Conservation (phyloP, 64 coral and sea anemone genomes). For the Actinia tenebrosa region DNA sequence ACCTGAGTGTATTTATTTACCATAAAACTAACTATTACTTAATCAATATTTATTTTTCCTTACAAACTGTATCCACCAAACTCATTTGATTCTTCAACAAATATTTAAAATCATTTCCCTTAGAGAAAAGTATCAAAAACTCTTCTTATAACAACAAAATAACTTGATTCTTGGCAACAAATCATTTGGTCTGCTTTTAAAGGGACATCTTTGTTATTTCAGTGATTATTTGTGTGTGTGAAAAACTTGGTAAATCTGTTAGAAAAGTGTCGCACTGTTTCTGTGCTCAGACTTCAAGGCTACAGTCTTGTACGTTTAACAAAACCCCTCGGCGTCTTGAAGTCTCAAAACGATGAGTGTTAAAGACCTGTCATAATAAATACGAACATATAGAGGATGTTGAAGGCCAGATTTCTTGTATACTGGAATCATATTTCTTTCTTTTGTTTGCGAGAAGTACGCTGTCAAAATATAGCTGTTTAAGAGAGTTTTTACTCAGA, state of each 20-base stretch:
- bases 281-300: neutral
- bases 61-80: neutral
- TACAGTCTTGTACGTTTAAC: neutral
- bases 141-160: neutral
- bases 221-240: neutral
- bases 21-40: neutral
- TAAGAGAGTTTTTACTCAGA: neutral
- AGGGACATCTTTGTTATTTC: neutral
- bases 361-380: slow-evolving; percentile 19
- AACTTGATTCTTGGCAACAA: neutral
- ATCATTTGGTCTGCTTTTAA: too few species aligned
- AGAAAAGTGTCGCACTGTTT: neutral
- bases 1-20: neutral
- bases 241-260: neutral
- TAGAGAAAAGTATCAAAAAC: neutral
- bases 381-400: neutral
- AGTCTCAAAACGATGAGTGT: neutral
- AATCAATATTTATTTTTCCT: slow-evolving; percentile 12
- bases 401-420: neutral
- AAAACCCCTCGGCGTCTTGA: neutral
- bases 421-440: neutral
- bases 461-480: neutral
- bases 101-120: neutral
- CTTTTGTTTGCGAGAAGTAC: neutral
- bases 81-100: neutral